phyloP scores from a whole-genome alignment of 2,888 invertebrate species.

The Heterodera filipjevi region DNA sequence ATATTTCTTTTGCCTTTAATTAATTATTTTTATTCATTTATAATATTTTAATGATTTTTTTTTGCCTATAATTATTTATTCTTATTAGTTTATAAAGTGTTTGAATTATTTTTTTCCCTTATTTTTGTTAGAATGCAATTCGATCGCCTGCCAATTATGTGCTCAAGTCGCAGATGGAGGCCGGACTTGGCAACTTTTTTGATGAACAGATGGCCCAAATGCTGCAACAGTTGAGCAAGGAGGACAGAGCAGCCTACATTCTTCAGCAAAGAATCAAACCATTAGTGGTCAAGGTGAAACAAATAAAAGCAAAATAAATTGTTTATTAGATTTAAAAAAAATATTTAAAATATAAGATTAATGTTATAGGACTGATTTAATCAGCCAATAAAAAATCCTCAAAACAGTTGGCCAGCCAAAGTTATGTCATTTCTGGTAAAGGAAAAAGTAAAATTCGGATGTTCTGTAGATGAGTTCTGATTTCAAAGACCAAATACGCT shows the following conservation, averaged over 20 bases:
- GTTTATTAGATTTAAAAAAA: not conserved
- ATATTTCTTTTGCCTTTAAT: not conserved
- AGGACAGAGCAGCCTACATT: conserved; percentile 44
- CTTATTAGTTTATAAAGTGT: not conserved
- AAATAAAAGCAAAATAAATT: not conserved
- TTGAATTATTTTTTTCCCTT: not conserved
- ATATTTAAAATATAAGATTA: not conserved
- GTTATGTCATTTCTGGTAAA: no score
- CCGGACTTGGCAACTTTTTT: conserved; percentile 91
- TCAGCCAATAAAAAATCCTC: no score
- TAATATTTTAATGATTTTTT: no score
- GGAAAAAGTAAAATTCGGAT: no score
- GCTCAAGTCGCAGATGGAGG: conserved; percentile 93
- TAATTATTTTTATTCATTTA: no score
- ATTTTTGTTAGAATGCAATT: conserved; percentile 12
- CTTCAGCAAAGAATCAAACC: conserved; percentile 52
- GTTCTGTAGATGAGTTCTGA: no score
- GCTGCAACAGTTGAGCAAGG: conserved; percentile 30
- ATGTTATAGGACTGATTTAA: no score
- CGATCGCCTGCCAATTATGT: conserved; percentile 80
- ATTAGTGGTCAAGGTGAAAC: conserved; percentile 27
- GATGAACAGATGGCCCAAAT: conserved; percentile 67
- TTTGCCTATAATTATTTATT: no score
- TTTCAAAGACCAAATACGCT: no score
- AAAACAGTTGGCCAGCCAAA: no score